Conservation (phyloP, 2,888 invertebrate genomes). For the Timema podura region DNA sequence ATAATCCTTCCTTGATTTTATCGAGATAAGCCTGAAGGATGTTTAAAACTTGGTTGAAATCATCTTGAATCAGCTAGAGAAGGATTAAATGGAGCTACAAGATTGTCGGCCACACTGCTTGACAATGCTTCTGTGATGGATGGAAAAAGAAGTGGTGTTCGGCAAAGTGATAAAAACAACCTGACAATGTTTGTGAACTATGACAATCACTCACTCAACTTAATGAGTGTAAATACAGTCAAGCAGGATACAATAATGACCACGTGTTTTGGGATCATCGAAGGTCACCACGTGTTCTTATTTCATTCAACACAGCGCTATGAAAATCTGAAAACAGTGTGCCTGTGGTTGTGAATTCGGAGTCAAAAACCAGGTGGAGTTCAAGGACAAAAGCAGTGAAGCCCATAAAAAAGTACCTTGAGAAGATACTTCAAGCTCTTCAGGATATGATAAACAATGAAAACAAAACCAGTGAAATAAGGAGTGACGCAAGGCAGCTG, state of each 20-base stretch:
- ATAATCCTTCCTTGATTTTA: constrained; percentile 34
- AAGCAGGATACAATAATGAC: background rate
- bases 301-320: background rate
- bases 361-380: background rate
- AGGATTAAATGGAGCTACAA: too few relatives aligned
- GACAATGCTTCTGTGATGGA: too few relatives aligned
- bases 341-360: background rate
- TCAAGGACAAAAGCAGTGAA: background rate
- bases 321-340: background rate
- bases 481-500: background rate
- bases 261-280: background rate
- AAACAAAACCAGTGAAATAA: background rate
- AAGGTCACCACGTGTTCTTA: background rate
- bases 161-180: too few relatives aligned
- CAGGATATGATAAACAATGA: background rate
- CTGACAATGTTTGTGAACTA: too few relatives aligned
- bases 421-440: background rate
- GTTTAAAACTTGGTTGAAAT: constrained; percentile 28
- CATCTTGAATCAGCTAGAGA: too few relatives aligned
- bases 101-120: too few relatives aligned
- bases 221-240: too few relatives aligned
- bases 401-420: background rate
- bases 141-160: too few relatives aligned
- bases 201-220: too few relatives aligned
- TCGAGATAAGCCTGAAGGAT: constrained; percentile 33